These are phyloP conservation scores for Grapholita molesta DNA, from an alignment of 1,140 invertebrate genomes.

Conservation along the genomic window DNA sequence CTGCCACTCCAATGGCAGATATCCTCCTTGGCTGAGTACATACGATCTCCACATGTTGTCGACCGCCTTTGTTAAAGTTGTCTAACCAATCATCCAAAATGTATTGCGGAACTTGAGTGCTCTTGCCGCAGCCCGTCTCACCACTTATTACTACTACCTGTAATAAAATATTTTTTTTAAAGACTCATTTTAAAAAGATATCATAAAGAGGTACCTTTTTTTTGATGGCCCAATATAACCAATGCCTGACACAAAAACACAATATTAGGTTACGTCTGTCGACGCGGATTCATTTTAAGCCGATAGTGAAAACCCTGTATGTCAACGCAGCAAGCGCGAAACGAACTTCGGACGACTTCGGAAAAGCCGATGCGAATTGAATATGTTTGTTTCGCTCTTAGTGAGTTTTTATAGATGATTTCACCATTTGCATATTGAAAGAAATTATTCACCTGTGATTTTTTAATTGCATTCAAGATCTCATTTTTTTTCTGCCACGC, in stretches of 20 bases:
- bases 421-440: no score
- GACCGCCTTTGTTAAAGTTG: slow-evolving; percentile 61
- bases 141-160: slow-evolving; percentile 88
- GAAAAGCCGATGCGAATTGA: no score
- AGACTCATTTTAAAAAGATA: no score
- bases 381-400: no score
- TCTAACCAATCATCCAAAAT: slow-evolving; percentile 89
- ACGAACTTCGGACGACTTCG: no score
- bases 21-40: slow-evolving; percentile 96
- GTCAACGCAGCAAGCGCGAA: no score
- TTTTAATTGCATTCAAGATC: slow-evolving; percentile 82
- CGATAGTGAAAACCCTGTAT: no score
- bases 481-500: slow-evolving; percentile 82
- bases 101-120: slow-evolving; percentile 95
- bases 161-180: slow-evolving; percentile 11
- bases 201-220: no score
- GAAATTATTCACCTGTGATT: slow-evolving; percentile 80
- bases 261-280: no score
- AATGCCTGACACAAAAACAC: no score
- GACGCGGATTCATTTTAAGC: no score
- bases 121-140: slow-evolving; percentile 94
- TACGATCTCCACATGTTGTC: slow-evolving; percentile 86
- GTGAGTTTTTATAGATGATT: no score
- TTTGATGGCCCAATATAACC: slow-evolving; percentile 10
- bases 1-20: slow-evolving; percentile 94